phyloP scores from a whole-genome alignment of 2,113 vertebrate species.

The Neolamprologus brichardi region DNA sequence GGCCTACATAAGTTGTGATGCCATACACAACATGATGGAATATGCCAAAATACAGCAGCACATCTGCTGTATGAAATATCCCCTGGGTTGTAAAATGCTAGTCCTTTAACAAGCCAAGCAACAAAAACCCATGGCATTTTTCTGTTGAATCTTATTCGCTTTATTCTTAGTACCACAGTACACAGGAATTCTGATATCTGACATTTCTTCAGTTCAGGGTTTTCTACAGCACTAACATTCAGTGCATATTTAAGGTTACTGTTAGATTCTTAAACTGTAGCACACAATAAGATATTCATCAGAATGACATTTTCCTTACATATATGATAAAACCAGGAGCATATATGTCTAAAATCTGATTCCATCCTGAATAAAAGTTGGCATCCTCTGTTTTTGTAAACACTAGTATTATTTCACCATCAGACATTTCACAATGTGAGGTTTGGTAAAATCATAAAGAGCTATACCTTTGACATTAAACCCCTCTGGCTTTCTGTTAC shows the following conservation, averaged over 20 bases:
- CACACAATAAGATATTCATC: not conserved
- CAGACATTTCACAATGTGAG: not conserved
- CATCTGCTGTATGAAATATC: not conserved
- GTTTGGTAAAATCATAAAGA: not conserved
- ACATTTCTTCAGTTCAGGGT: not conserved
- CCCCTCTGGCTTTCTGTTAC: not conserved
- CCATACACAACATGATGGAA: not conserved
- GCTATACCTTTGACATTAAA: not conserved
- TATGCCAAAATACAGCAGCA: conserved; percentile 17
- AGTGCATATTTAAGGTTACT: not conserved
- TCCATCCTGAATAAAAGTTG: not conserved
- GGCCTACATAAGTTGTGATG: not conserved
- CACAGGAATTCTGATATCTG: not conserved
- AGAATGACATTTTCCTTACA: not conserved
- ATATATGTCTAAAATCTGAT: not conserved
- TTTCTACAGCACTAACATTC: not conserved
- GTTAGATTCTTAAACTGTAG: not conserved
- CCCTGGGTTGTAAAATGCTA: not conserved
- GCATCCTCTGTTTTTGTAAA: not conserved
- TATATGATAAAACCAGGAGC: not conserved
- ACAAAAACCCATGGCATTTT: not conserved
- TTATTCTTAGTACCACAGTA: not conserved
- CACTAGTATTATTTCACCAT: not conserved
- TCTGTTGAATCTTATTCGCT: not conserved
- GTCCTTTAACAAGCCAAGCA: not conserved